Percentiles rank a stretch among this genome's conserved stretches.
Evolutionary conservation across 1,140 invertebrate species (phyloP).

Genomic region (Penaeus japonicus): DNA sequence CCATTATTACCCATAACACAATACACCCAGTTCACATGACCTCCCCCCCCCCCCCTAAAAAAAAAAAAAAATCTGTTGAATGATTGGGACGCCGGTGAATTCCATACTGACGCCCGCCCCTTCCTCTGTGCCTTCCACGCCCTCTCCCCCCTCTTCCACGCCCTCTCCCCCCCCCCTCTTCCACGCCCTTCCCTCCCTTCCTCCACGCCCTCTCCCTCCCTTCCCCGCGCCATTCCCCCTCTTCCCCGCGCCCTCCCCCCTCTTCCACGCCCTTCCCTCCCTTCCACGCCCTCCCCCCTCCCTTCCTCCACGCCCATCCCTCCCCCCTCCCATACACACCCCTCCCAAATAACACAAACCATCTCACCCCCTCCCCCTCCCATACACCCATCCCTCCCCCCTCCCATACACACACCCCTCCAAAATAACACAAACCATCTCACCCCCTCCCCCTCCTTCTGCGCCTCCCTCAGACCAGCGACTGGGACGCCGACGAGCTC

Average conservation of each 20-base stretch:
- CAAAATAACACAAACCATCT: background rate
- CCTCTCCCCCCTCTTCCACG: too few relatives aligned
- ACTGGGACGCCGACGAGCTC: constrained; percentile 48
- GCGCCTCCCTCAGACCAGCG: background rate
- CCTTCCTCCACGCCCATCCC: background rate
- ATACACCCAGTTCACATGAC: too few relatives aligned
- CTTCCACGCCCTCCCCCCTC: background rate
- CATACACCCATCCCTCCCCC: background rate
- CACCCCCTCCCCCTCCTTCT: background rate
- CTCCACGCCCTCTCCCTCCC: background rate
- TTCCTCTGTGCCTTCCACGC: too few relatives aligned
- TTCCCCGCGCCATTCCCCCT: background rate
- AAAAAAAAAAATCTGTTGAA: too few relatives aligned
- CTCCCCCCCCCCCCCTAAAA: too few relatives aligned
- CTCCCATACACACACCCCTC: too few relatives aligned
- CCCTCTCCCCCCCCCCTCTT: too few relatives aligned
- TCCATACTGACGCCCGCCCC: too few relatives aligned
- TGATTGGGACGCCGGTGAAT: too few relatives aligned
- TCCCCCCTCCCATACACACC: background rate
- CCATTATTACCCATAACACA: too few relatives aligned
- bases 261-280: background rate
- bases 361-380: background rate
- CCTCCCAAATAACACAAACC: too few relatives aligned
- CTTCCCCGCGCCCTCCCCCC: background rate
- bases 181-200: background rate